These are phyloP conservation scores for Leptinotarsa juncta DNA, from an alignment of 2,888 invertebrate species.

Conservation along the genomic window DNA sequence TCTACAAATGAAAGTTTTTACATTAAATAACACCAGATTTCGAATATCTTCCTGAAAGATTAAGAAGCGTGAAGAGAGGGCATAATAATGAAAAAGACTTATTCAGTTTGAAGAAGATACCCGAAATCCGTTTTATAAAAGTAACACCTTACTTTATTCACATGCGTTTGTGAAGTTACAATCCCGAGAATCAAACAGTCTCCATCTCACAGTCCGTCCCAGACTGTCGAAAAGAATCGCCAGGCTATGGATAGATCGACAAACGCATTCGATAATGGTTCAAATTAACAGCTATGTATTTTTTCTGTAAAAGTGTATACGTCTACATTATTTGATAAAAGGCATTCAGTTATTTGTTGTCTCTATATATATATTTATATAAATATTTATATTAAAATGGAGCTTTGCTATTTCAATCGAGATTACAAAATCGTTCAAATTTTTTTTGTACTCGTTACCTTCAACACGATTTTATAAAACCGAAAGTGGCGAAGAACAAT, in stretches of 20 bases:
- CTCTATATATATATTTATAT: conserved; percentile 60
- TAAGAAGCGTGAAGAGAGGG: conserved; percentile 52
- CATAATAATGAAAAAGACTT: conserved; percentile 49
- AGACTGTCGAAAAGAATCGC: conserved; percentile 20
- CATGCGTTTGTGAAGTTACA: conserved; percentile 29
- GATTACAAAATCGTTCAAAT: conserved; percentile 59
- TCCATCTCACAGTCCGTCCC: neutral
- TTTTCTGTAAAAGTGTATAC: conserved; percentile 66
- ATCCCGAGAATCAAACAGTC: conserved; percentile 7
- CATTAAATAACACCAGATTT: conserved; percentile 58
- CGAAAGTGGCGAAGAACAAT: conserved; percentile 51
- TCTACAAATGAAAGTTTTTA: conserved; percentile 65
- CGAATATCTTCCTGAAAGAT: conserved; percentile 53
- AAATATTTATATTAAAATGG: conserved; percentile 63
- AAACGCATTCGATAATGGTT: conserved; percentile 50
- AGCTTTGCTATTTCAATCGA: conserved; percentile 56
- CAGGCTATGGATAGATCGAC: conserved; percentile 26
- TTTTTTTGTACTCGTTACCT: conserved; percentile 56
- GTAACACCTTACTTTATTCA: conserved; percentile 62
- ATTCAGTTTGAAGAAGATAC: conserved; percentile 49
- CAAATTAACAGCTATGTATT: conserved; percentile 63
- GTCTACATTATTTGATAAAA: conserved; percentile 67
- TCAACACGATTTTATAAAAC: conserved; percentile 58
- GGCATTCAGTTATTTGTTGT: conserved; percentile 67
- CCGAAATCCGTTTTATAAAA: conserved; percentile 58